Percentiles rank a stretch among this genome's conserved stretches.
These are phyloP conservation scores for Drosophila aldrichi DNA, from an alignment of 2,888 invertebrate species.

Conservation along the genomic window DNA sequence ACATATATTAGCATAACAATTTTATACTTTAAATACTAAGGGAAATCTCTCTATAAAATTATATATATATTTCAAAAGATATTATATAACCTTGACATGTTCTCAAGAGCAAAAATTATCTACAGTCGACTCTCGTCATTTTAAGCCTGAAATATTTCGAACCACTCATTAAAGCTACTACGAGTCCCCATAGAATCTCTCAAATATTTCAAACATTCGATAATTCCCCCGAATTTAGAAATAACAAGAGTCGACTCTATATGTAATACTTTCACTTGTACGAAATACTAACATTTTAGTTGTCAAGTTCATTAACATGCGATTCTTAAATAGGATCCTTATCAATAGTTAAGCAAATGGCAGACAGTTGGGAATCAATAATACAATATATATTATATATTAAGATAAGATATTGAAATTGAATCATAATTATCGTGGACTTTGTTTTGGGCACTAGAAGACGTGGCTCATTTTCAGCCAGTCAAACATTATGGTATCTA, in stretches of 20 bases:
- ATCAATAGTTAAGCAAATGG: constrained; percentile 8
- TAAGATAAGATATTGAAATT: constrained; percentile 38
- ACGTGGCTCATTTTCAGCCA: background rate
- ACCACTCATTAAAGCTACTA: no score
- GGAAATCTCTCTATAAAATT: no score
- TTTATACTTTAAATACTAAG: no score
- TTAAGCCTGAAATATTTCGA: no score
- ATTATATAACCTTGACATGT: background rate
- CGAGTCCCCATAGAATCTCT: no score
- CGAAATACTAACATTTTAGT: background rate
- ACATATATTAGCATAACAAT: no score
- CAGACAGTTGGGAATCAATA: constrained; percentile 25
- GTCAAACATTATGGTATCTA: constrained; percentile 7
- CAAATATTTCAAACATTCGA: no score
- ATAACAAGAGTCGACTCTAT: no score
- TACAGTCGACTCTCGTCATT: no score
- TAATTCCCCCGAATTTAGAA: no score
- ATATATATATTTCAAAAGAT: background rate
- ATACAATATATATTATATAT: background rate
- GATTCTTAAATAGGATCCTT: constrained; percentile 4
- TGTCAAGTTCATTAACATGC: constrained; percentile 17
- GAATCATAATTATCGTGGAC: constrained; percentile 38
- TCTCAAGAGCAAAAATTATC: background rate
- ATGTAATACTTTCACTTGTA: background rate
- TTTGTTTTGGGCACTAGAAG: constrained; percentile 21